Conservation (phyloP, 2,797 vertebrate species). For the Malacoraja senta region DNA sequence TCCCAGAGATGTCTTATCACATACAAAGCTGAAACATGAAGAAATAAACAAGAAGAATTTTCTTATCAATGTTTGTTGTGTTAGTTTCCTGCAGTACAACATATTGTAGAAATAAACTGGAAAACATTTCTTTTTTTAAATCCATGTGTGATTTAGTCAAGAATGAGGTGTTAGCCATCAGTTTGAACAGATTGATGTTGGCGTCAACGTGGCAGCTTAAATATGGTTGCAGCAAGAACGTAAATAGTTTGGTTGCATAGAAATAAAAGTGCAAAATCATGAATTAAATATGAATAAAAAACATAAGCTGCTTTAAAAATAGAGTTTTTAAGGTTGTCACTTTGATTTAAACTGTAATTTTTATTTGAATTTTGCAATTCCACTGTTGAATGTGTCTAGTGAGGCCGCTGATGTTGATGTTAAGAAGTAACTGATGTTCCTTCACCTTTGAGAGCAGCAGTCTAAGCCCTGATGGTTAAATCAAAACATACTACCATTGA, state of each 20-base stretch:
- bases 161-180: background rate
- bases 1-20: background rate
- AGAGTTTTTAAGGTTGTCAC: background rate
- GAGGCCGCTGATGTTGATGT: background rate
- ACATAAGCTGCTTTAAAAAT: background rate
- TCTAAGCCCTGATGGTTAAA: background rate
- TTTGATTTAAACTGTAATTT: slow-evolving; percentile 8
- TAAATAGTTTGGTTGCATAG: background rate
- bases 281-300: background rate
- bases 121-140: background rate
- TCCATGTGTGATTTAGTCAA: background rate
- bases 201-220: background rate
- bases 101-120: background rate
- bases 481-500: background rate
- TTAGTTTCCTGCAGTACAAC: too few relatives aligned
- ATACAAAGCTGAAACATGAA: background rate
- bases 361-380: background rate
- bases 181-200: background rate
- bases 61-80: background rate
- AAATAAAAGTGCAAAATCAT: background rate
- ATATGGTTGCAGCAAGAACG: background rate
- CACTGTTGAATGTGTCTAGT: background rate
- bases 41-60: background rate
- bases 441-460: background rate
- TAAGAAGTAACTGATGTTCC: background rate